Conservation (phyloP, 2,797 vertebrate species). For the Chelon labrosus region DNA sequence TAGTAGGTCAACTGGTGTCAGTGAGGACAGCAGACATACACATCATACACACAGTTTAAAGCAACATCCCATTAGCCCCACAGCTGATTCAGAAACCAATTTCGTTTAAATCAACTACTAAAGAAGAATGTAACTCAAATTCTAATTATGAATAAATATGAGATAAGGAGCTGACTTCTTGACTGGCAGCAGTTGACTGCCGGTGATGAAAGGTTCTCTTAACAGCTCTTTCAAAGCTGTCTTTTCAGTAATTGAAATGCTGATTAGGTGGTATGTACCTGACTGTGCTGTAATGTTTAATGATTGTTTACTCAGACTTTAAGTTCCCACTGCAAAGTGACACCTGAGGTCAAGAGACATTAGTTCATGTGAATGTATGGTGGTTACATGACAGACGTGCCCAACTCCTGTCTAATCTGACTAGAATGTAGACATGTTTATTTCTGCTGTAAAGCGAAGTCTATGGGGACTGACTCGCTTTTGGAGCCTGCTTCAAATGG, state of each 20-base stretch:
- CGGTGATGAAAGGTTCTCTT: neutral
- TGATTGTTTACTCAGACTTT: neutral
- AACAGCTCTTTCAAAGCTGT: neutral
- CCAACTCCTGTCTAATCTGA: too few relatives aligned
- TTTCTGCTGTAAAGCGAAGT: too few relatives aligned
- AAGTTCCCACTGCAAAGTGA: neutral
- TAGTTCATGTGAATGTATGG: neutral
- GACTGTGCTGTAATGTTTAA: neutral
- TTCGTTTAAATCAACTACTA: too few relatives aligned
- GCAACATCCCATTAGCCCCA: slow-evolving; percentile 34
- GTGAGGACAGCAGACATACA: slow-evolving; percentile 19
- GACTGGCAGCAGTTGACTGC: neutral
- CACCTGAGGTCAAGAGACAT: neutral
- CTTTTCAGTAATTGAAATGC: neutral
- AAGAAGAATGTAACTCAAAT: too few relatives aligned
- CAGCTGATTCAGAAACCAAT: too few relatives aligned
- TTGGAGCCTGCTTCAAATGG: too few relatives aligned
- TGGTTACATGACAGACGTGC: too few relatives aligned
- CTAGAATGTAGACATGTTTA: too few relatives aligned
- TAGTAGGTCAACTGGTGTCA: slow-evolving; percentile 45
- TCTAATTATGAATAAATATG: too few relatives aligned
- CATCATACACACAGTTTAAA: slow-evolving; percentile 21
- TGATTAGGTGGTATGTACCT: neutral
- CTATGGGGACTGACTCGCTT: too few relatives aligned
- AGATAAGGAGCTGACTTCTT: too few relatives aligned